Base-by-base conservation (phyloP, 2,888 invertebrate genomes). In the Hedychridium roseum region DNA sequence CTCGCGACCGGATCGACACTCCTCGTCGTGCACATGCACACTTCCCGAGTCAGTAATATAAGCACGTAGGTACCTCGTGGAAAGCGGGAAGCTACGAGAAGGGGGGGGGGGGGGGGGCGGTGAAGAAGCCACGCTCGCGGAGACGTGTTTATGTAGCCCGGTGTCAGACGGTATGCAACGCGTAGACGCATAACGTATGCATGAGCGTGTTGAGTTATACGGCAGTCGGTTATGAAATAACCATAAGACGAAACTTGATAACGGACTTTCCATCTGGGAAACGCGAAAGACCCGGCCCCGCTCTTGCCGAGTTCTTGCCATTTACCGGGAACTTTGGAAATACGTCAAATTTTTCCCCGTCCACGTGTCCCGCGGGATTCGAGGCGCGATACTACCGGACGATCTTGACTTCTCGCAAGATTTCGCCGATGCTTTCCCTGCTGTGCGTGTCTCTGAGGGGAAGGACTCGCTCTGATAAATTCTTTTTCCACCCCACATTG, bases 181-280 rank as follows among this genome's bases (percentile, higher is more conserved):
- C 41, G 38, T 28, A 26, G 39, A 38, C 54, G n/a, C n/a, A 50
- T 55, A 55, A 53, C 44, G 55, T 61, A 61, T 61, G 55, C 53
- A 61, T 48, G 55, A 58, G 53, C 44, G 47, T 46, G 48, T 44
- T 47, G 57, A 59, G 54, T 62, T 57, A 62, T 62, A 57, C 42
- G 47, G 30, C 32, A 41, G 56, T 45, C 39, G 44, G 48, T 50
- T 53, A 58, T 54, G 53, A 64, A 66, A 63, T 63, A 65, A 59
- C 57, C 57, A 48, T 52, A 52, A 46, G 46, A 54, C 50, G 52
- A 60, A 65, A 59, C 64, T 64, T 58, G 62, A 63, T 63, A 64
- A 65, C 52, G 50, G 32, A 49, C 46, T 58, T 50, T 57, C 59
- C 48, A 54, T 59, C 50, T 43, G 23, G 21, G 11, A 38, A 27